Percentiles rank a stretch among this genome's conserved stretches.
These are phyloP conservation scores for Origma solitaria DNA, from an alignment of 2,113 vertebrate species.

Conservation along the genomic window DNA sequence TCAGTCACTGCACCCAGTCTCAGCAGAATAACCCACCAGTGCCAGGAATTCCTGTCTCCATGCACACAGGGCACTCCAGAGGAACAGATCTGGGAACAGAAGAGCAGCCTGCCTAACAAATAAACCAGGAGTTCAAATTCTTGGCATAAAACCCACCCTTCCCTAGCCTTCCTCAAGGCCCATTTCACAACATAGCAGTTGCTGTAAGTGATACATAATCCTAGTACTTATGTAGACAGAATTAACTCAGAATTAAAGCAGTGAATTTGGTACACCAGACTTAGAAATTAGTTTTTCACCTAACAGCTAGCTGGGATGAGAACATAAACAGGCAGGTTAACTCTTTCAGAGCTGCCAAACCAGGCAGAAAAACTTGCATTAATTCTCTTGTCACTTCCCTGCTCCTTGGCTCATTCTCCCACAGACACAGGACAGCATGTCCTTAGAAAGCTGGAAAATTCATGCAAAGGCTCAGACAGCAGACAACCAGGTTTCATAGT, in stretches of 20 bases:
- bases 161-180: background rate
- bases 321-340: background rate
- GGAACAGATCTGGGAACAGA: background rate
- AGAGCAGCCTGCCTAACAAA: background rate
- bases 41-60: background rate
- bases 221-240: background rate
- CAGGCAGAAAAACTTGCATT: background rate
- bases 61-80: background rate
- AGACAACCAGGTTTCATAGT: background rate
- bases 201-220: background rate
- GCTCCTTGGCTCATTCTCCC: background rate
- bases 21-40: background rate
- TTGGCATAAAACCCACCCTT: background rate
- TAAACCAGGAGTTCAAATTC: background rate
- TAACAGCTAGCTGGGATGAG: background rate
- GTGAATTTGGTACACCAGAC: background rate
- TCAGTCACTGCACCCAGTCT: background rate
- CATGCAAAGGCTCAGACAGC: background rate
- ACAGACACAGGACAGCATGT: rapidly evolving
- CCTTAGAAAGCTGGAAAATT: background rate
- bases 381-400: no score
- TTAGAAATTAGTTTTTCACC: constrained; percentile 29
- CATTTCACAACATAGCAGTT: background rate
- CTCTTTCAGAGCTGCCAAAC: background rate
- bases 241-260: constrained; percentile 18